A percentile compares a stretch with the other conserved stretches of the same genome.
Conservation (phyloP, 1,140 invertebrate genomes). For the Drosophila melanogaster region Release_6_plus_ISO1_MT NT_033779.5:9176501-9177000, state of each 20-base stretch:
- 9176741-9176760: slow-evolving; percentile 13
- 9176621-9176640: slow-evolving; percentile 58
- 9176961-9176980: slow-evolving; percentile 81
- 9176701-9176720: slow-evolving; percentile 23
- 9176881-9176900: slow-evolving; percentile 20
- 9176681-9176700: slow-evolving; percentile 13
- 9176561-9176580: slow-evolving; percentile 36
- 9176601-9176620: slow-evolving; percentile 59
- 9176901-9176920: slow-evolving; percentile 56
- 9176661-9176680: slow-evolving; percentile 47
- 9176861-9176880: slow-evolving; percentile 21
- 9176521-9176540: slow-evolving; percentile 46
- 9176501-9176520: slow-evolving; percentile 12
- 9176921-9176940: slow-evolving; percentile 78
- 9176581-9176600: slow-evolving; percentile 69
- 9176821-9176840: slow-evolving; percentile 78
- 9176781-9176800: slow-evolving; percentile 24
- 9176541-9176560: slow-evolving; percentile 34
- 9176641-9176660: slow-evolving; percentile 49
- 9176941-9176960: slow-evolving; percentile 63
- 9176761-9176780: slow-evolving; percentile 14
- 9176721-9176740: slow-evolving; percentile 8
- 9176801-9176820: slow-evolving; percentile 45
- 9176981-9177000: slow-evolving; percentile 54
- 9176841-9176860: slow-evolving; percentile 64